Base-by-base conservation (phyloP, 2,888 invertebrate genomes). In the Drosophila phalerata region DNA sequence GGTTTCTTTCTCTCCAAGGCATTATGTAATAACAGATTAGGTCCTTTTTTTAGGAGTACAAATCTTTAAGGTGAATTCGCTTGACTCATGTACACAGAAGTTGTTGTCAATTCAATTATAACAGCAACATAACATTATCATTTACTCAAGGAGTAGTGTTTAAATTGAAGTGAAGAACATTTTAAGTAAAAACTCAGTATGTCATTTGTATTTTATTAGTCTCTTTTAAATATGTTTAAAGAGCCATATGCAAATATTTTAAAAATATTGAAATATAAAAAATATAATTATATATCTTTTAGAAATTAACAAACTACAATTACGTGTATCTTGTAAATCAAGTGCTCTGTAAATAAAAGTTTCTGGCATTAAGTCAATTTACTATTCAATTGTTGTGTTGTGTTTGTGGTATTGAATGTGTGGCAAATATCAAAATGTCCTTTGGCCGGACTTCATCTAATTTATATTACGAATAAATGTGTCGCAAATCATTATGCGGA, bases 391-490 rank as follows among this genome's bases (percentile, higher is more conserved):
- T 42, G 28, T 40, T 40, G 5, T 5, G 30, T 30, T 28, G 40
- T 42, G 19, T 13, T 28, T 53, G 52, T 32, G 17, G 17, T 28
- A 30, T 19, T 9, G n/a, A 56, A 15, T 56, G 56, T 56, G 43
- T 43, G 19, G 52, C 61, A 51, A 77, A 57, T 42, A 48, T 65
- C 75, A 57, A 66, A 60, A 61, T 61, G 70, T 74, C 57, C 65
- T 25, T 40, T 49, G 28, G 38, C 32, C 45, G 49, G 77, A 52
- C 62, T 37, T 38, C 30, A 28, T 58, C 69, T 88, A 81, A 85
- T 85, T 85, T 85, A 85, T 85, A 80, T 87, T 70, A 80, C 80
- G 68, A 87, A 87, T 80, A 85, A 85, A 85, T 88, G 85, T 85
- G 85, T 85, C 87, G 82, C 85, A 85, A 85, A 85, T 87, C 89